phyloP scores from a whole-genome alignment of 2,113 vertebrate species.

The Tragelaphus imberbis region DNA sequence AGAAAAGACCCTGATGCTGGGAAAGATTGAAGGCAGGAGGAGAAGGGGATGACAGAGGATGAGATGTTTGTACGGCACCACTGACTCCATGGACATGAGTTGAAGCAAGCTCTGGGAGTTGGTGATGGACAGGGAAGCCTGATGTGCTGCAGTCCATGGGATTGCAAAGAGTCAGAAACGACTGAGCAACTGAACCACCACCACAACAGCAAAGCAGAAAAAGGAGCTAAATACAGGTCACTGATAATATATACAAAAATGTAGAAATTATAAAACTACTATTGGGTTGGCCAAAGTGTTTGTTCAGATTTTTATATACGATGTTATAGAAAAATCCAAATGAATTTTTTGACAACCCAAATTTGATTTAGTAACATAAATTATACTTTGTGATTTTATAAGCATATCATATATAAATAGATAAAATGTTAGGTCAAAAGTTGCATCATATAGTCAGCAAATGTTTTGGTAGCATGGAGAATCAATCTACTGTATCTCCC shows the following conservation, averaged over 20 bases:
- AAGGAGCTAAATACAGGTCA: neutral
- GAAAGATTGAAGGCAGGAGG: neutral
- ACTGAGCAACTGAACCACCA: neutral
- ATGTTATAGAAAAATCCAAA: neutral
- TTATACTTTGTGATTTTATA: neutral
- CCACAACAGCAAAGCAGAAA: neutral
- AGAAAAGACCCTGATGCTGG: neutral
- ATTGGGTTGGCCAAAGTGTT: neutral
- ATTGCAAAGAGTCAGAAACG: accelerated
- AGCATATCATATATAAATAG: neutral
- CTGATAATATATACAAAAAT: neutral
- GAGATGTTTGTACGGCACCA: neutral
- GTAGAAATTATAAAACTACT: neutral
- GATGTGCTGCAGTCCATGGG: neutral
- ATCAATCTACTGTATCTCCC: neutral
- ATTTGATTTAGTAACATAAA: neutral
- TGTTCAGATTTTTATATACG: neutral
- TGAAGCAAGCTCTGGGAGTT: neutral
- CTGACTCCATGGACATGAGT: neutral
- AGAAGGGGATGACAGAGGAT: neutral
- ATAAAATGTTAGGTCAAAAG: neutral
- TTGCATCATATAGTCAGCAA: neutral
- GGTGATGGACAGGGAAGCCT: neutral
- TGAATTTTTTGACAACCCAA: neutral
- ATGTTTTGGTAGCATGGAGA: neutral